Conservation (phyloP, 2,888 invertebrate genomes). For the Patella depressa region DNA sequence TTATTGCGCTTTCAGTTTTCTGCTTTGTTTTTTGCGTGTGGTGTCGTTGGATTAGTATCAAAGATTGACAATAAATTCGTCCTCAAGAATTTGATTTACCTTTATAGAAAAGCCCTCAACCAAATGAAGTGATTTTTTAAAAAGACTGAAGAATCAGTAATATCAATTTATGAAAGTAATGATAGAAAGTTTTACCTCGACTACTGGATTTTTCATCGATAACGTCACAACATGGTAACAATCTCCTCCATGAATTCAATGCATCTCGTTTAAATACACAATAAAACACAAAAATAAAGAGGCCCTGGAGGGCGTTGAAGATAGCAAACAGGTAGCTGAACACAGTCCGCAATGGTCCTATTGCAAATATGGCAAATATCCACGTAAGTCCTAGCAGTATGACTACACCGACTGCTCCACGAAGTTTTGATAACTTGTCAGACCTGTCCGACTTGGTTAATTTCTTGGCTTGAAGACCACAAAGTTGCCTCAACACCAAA, state of each 20-base stretch:
- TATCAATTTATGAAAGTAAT: too few species aligned
- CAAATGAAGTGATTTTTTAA: too few species aligned
- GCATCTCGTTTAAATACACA: slow-evolving; percentile 63
- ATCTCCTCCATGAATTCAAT: slow-evolving; percentile 47
- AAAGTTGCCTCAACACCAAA: slow-evolving; percentile 64
- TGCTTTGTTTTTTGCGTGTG: too few species aligned
- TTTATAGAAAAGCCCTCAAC: background rate
- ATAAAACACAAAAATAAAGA: slow-evolving; percentile 68
- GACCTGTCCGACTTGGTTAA: slow-evolving; percentile 52
- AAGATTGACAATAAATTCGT: too few species aligned
- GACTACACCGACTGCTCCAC: slow-evolving; percentile 58
- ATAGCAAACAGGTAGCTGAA: slow-evolving; percentile 67
- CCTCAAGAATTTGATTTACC: too few species aligned
- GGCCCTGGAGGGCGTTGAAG: slow-evolving; percentile 66
- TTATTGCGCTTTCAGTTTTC: too few species aligned
- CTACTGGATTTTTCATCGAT: slow-evolving; percentile 34
- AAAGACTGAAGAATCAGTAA: too few species aligned
- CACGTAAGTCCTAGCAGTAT: slow-evolving; percentile 66
- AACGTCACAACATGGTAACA: slow-evolving; percentile 31
- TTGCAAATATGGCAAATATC: slow-evolving; percentile 65
- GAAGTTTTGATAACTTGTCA: slow-evolving; percentile 47
- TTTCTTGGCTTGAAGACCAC: slow-evolving; percentile 41
- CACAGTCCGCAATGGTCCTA: slow-evolving; percentile 49
- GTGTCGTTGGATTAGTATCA: too few species aligned
- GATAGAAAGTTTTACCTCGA: slow-evolving; percentile 30